Evolutionary conservation across 2,888 invertebrate species (phyloP).

Genomic region (Leucophora obtusa): DNA sequence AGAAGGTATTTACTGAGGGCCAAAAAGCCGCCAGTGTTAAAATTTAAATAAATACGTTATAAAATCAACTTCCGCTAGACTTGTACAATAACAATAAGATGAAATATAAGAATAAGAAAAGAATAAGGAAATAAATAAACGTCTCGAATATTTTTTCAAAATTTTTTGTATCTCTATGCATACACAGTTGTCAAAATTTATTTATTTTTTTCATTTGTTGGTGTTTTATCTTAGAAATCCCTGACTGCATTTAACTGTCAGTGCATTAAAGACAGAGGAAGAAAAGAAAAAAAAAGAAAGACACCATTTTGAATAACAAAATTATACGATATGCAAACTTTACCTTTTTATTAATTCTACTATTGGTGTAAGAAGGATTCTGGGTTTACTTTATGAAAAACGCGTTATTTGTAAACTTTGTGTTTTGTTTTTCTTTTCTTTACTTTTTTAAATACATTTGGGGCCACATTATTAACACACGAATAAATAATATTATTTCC

Average conservation of each 20-base stretch:
- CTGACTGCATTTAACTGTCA: slow-evolving; percentile 67
- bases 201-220: slow-evolving; percentile 32
- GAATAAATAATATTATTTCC: slow-evolving; percentile 74
- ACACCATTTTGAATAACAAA: slow-evolving; percentile 77
- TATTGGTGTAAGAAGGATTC: slow-evolving; percentile 18
- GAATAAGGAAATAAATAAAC: slow-evolving; percentile 78
- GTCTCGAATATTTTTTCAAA: slow-evolving; percentile 69
- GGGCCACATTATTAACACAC: slow-evolving; percentile 78
- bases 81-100: slow-evolving; percentile 69
- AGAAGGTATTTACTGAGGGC: slow-evolving; percentile 48
- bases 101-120: slow-evolving; percentile 66
- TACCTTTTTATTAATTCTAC: slow-evolving; percentile 30
- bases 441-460: slow-evolving; percentile 67
- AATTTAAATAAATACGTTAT: slow-evolving; percentile 67
- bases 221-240: slow-evolving; percentile 47
- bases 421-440: slow-evolving; percentile 31
- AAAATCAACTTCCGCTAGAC: slow-evolving; percentile 69
- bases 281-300: slow-evolving; percentile 59
- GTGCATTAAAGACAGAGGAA: slow-evolving; percentile 60
- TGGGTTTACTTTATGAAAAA: slow-evolving; percentile 24
- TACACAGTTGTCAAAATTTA: slow-evolving; percentile 57
- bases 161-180: slow-evolving; percentile 27
- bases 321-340: slow-evolving; percentile 71
- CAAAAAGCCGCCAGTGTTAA: slow-evolving; percentile 63
- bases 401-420: slow-evolving; percentile 42